Evolutionary conservation across 2,113 vertebrate genomes (phyloP).

Genomic region (Bujurquina vittata): DNA sequence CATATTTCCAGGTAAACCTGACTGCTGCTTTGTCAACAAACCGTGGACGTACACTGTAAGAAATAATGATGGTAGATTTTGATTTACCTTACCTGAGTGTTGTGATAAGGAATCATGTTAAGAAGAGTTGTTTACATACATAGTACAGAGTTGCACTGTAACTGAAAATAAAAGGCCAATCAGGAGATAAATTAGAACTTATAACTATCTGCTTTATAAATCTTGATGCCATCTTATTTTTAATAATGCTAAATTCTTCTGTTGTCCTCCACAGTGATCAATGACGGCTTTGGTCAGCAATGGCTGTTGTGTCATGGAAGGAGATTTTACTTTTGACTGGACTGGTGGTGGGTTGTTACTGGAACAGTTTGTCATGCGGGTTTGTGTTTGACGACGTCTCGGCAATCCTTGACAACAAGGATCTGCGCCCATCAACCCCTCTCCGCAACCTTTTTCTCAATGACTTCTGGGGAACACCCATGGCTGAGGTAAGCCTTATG

Average conservation of each 20-base stretch:
- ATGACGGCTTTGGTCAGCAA: constrained; percentile 81
- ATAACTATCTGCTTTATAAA: neutral
- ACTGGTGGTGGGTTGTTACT: constrained; percentile 92
- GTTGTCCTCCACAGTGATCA: constrained; percentile 67
- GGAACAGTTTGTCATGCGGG: constrained; percentile 95
- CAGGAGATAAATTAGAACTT: neutral
- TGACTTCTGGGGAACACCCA: constrained; percentile 99
- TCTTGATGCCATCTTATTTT: neutral
- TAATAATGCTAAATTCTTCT: neutral
- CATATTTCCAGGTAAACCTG: neutral
- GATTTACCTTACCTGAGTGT: neutral
- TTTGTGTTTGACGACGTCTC: constrained; percentile 99
- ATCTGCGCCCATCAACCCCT: constrained; percentile 93
- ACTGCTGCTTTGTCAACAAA: neutral
- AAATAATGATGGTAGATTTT: neutral
- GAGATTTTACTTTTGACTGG: constrained; percentile 88
- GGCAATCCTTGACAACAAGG: constrained; percentile 98
- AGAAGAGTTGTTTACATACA: neutral
- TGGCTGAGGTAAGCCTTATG: constrained; percentile 87
- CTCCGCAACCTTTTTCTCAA: constrained; percentile 93
- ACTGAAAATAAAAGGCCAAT: neutral
- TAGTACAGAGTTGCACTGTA: neutral
- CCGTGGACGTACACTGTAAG: neutral
- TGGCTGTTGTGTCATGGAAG: constrained; percentile 90
- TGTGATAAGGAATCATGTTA: neutral